Evolutionary conservation across 2,113 vertebrate genomes (phyloP).

Genomic region (Cavia aperea): DNA sequence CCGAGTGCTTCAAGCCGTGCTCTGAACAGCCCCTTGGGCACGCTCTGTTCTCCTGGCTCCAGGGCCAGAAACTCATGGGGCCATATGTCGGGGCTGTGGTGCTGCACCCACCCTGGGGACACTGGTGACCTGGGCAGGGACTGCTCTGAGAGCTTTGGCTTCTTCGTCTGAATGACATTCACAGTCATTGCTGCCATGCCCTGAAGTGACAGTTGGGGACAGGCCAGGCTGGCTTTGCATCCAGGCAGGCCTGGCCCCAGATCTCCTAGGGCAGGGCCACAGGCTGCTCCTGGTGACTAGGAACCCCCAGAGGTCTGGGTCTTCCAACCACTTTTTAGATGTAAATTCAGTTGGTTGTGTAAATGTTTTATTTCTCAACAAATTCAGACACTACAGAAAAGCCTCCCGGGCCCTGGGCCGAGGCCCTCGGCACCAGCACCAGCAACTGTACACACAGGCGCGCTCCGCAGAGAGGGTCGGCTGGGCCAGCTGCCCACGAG

Average conservation of each 20-base stretch:
- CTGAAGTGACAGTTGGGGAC: not conserved
- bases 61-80: not conserved
- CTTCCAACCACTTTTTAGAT: not conserved
- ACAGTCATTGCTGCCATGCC: not conserved
- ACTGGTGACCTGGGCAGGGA: no score
- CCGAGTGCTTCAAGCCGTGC: not conserved
- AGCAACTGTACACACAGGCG: accelerated
- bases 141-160: not conserved
- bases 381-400: not conserved
- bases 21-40: not conserved
- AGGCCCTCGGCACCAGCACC: not conserved
- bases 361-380: not conserved
- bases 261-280: not conserved
- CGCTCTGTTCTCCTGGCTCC: not conserved
- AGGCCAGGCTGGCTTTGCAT: not conserved
- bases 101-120: accelerated
- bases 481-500: accelerated
- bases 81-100: accelerated
- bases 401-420: not conserved
- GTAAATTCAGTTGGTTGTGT: not conserved
- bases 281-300: not conserved
- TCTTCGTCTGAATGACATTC: not conserved
- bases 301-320: not conserved
- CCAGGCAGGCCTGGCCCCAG: not conserved
- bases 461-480: not conserved